Percentiles rank a stretch among this genome's conserved stretches.
Evolutionary conservation across 2,888 invertebrate species (phyloP).

Genomic region (Salpingus planirostris): DNA sequence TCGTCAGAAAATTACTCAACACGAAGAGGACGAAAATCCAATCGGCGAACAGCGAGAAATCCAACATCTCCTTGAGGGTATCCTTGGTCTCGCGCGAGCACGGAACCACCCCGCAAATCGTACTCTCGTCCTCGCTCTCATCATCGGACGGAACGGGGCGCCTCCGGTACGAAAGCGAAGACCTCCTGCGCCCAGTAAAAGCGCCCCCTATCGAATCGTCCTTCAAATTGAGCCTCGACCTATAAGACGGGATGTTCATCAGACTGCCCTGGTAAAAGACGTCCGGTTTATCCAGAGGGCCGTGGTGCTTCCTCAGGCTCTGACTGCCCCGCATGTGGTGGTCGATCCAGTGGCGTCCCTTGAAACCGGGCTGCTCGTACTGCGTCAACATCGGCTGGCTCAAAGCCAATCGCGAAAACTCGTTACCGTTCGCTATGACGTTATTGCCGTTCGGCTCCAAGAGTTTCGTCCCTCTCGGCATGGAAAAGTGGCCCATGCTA

Average conservation of each 20-base stretch:
- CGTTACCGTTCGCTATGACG: conserved; percentile 22
- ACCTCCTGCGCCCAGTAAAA: conserved; percentile 24
- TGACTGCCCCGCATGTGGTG: conserved; percentile 47
- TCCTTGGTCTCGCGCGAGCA: conserved; percentile 63
- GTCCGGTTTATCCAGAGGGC: conserved; percentile 79
- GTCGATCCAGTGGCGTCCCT: no score
- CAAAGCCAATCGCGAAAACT: conserved; percentile 50
- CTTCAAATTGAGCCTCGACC: conserved; percentile 25
- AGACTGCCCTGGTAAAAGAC: conserved; percentile 81
- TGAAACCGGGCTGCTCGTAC: conserved; percentile 14
- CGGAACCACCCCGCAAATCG: conserved; percentile 46
- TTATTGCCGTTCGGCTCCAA: conserved; percentile 24
- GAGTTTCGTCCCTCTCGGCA: conserved; percentile 19
- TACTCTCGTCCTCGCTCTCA: conserved; percentile 16
- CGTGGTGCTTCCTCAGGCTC: conserved; percentile 32
- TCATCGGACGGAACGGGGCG: conserved; percentile 13
- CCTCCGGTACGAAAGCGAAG: conserved; percentile 20
- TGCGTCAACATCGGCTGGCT: conserved; percentile 59
- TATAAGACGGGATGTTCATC: conserved; percentile 36
- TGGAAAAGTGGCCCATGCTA: conserved; percentile 48
- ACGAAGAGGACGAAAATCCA: conserved; percentile 83
- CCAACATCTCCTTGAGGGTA: conserved; percentile 73
- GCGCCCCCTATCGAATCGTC: no score
- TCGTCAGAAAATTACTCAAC: conserved; percentile 89
- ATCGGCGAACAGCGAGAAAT: conserved; percentile 74